A percentile compares a stretch with the other conserved stretches of the same genome.
Evolutionary conservation across 1,140 invertebrate species (phyloP).

Genomic region (Sogatella furcifera): DNA sequence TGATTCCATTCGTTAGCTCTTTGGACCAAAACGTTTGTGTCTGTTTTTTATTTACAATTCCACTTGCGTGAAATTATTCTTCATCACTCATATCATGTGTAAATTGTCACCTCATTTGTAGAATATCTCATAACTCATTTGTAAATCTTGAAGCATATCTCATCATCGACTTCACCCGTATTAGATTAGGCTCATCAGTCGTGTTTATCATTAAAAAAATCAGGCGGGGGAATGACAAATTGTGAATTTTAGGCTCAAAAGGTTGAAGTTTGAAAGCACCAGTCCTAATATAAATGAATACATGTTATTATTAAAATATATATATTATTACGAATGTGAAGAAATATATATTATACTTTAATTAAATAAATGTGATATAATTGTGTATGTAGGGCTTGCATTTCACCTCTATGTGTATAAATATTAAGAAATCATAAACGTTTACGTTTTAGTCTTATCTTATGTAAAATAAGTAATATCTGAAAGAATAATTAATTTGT

Average conservation of each 20-base stretch:
- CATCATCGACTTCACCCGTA: background rate
- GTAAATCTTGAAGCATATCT: background rate
- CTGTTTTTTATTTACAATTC: too few species aligned
- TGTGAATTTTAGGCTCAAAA: background rate
- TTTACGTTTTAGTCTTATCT: slow-evolving; percentile 8
- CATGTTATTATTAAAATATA: slow-evolving; percentile 19
- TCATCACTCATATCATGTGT: background rate
- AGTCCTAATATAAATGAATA: slow-evolving; percentile 7
- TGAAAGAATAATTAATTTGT: slow-evolving; percentile 14
- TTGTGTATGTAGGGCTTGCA: slow-evolving; percentile 25
- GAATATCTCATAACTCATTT: background rate
- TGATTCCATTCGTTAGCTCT: too few species aligned
- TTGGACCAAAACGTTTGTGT: too few species aligned
- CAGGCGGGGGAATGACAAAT: slow-evolving; percentile 6
- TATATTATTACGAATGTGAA: slow-evolving; percentile 5
- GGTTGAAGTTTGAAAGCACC: slow-evolving; percentile 2
- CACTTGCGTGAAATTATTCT: too few species aligned
- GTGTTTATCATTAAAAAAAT: background rate
- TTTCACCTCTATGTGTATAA: slow-evolving; percentile 17
- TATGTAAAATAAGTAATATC: slow-evolving; percentile 21
- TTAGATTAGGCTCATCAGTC: background rate
- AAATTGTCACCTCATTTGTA: background rate
- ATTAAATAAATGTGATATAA: slow-evolving; percentile 26
- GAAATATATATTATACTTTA: slow-evolving; percentile 9
- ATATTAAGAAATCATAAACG: background rate